A percentile compares a stretch with the other conserved stretches of the same genome.
phyloP scores from a whole-genome alignment of 2,113 vertebrate species.

The Carettochelys insculpta region DNA sequence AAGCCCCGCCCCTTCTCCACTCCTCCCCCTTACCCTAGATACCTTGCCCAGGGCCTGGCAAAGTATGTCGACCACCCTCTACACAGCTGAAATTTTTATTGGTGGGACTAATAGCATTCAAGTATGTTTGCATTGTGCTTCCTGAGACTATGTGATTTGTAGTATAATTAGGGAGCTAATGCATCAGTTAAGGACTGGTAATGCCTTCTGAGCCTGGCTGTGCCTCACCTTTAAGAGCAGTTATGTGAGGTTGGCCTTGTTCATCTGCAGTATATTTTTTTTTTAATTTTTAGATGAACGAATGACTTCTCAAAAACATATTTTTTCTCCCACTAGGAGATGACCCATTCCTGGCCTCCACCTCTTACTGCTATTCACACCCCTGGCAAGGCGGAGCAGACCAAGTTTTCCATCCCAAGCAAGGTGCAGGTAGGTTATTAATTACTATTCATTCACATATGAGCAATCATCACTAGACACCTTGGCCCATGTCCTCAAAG shows the following conservation, averaged over 20 bases:
- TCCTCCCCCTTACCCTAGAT: too few relatives aligned
- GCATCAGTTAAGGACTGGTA: background rate
- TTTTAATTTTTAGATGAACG: background rate
- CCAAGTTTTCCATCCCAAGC: slow-evolving; percentile 85
- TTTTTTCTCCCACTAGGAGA: slow-evolving; percentile 79
- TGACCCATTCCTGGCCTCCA: slow-evolving; percentile 92
- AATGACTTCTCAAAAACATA: slow-evolving; percentile 29
- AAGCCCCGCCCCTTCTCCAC: too few relatives aligned
- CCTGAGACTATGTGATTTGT: background rate
- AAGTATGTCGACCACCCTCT: too few relatives aligned
- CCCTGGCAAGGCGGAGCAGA: slow-evolving; percentile 88
- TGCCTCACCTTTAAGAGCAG: background rate
- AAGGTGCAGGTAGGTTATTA: slow-evolving; percentile 79
- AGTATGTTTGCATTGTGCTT: background rate
- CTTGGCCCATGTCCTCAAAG: background rate
- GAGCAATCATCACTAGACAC: background rate
- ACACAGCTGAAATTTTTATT: background rate
- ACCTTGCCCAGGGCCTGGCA: too few relatives aligned
- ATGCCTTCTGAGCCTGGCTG: background rate
- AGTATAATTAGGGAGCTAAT: background rate
- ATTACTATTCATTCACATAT: slow-evolving; percentile 31
- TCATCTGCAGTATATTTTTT: background rate
- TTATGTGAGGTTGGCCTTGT: background rate
- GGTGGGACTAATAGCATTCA: background rate
- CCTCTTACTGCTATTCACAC: slow-evolving; percentile 90